A percentile compares a stretch with the other conserved stretches of the same genome.
phyloP scores from a whole-genome alignment of 2,113 vertebrate genomes.

The Salvelinus sp. region DNA sequence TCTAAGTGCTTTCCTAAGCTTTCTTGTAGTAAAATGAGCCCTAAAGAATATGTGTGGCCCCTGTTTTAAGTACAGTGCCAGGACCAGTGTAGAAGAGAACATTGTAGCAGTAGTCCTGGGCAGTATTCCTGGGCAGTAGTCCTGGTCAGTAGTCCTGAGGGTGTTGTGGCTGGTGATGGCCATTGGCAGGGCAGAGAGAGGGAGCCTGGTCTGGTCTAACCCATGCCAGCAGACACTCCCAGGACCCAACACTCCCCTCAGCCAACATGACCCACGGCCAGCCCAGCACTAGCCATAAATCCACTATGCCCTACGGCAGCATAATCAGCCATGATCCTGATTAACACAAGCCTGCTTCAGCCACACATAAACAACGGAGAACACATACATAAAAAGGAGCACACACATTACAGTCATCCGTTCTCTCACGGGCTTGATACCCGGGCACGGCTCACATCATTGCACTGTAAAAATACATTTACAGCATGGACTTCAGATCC shows the following conservation, averaged over 20 bases:
- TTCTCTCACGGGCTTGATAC: conserved; percentile 46
- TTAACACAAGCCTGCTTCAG: conserved; percentile 1
- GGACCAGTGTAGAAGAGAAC: neutral
- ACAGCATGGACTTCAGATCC: conserved; percentile 39
- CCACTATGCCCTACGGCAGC: conserved; percentile 24
- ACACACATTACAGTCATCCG: conserved; percentile 34
- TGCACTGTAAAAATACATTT: conserved; percentile 65
- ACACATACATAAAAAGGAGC: conserved; percentile 22
- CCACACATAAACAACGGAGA: neutral
- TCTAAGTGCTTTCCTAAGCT: too few relatives aligned
- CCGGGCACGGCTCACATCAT: conserved; percentile 42
- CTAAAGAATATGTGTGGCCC: too few relatives aligned
- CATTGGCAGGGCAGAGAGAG: conserved; percentile 31
- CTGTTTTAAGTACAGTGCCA: neutral
- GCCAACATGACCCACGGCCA: conserved; percentile 9
- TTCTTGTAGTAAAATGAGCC: too few relatives aligned
- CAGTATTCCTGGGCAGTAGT: conserved; percentile 21
- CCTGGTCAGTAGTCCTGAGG: conserved; percentile 22
- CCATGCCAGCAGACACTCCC: conserved; percentile 30
- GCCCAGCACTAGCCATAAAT: conserved; percentile 15
- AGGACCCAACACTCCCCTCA: conserved; percentile 24
- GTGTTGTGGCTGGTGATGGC: conserved; percentile 16
- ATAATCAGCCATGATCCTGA: conserved; percentile 43
- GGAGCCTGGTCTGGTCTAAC: neutral
- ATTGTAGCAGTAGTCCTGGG: neutral